Base-by-base conservation (phyloP, 2,797 vertebrate genomes). In the Anabas testudineus region DNA sequence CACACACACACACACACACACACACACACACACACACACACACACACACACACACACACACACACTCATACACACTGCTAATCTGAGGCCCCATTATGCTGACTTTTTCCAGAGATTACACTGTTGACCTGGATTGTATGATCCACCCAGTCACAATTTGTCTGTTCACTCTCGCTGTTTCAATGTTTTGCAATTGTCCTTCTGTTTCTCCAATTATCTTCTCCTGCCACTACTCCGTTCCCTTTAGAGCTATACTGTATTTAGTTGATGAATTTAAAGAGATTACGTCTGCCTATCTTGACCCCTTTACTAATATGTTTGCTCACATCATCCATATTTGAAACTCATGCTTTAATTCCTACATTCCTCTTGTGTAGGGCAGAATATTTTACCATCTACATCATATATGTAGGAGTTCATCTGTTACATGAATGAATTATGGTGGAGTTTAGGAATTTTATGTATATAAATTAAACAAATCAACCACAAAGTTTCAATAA, bases 91-190 rank as follows among this genome's bases (percentile, higher is more conserved):
- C 58, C 63, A 75, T 84, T 76, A 83, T 80, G 48, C 8, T 71
- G 49, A 59, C 36, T 71, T 74, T 71, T 81, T 26, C 54, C 61
- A 74, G 71, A 75, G 79, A 87, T 85, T 85, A 84, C 55, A 62
- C 78, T 46, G 52, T 70, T 81, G 79, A 82, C 73, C 67, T 71
- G 45, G 59, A 30, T 80, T 58, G 56, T 34, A 57, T 69, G 59
- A 69, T 59, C 45, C 49, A 47, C 5, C 14, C 64, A 76, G 68
- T 66, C 64, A 70, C 28, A 26, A 51, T 22, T 74, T 15, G n/a
- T 59, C n/a, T 21, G 15, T 21, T 37, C 24, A 10, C 9, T 55
- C 15, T 34, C 3, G 0, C 58, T 43, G 14, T 76, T 24, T 74
- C 24, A 39, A 21, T 58, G 6, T 57, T n/a, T n/a, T n/a, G n/a